Base-by-base conservation (phyloP, 2,113 vertebrate species). In the Pteruthius melanotis region DNA sequence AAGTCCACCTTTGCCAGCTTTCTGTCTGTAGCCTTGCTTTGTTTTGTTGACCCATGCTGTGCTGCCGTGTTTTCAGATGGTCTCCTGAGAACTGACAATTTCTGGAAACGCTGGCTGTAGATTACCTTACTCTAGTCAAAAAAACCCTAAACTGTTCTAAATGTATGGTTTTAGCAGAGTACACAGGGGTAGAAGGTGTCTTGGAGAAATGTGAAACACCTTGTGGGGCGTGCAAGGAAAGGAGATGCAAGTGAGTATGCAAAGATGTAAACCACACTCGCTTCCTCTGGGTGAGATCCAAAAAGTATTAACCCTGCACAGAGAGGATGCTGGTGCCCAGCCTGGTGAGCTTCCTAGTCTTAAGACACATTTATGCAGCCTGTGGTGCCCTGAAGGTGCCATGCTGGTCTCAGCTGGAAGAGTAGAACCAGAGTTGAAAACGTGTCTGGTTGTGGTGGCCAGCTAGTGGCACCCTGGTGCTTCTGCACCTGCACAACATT, bases 1-100 rank as follows among this genome's bases (percentile, higher is more conserved):
- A 68, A 64, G 44, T 61, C 60, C 77, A 42, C 65, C 83, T 89
- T 56, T 94, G 93, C 92, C 93, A 96, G 77, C 53, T 96, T 96
- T 96, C 90, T 92, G 90, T 84, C 86, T 84, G 61, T 79, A 83
- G 68, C 68, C 27, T 61, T 66, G 65, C 72, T 88, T 72, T 91
- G 71, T 92, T 95, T 63, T 90, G 80, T 83, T 95, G 88, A 91
- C 81, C 85, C 71, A 35, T 45, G 84, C 93, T 95, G 94, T 71
- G 75, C 89, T 85, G 68, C 71, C 90, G 4, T 4, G 0, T 92
- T 94, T 94, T 93, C 92, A 88, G 87, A 60, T 81, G 90, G 65
- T 92, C 94, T 93, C 72, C 69, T 47, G 95, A 90, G 93, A 93
- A 39, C 72, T 70, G 64, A 17, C 50, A 60, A 40, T 81, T 94